Evolutionary conservation across 2,888 invertebrate species (phyloP), one percentile per base, ranked within the genome.

Genomic region (Lypha dubia): DNA sequence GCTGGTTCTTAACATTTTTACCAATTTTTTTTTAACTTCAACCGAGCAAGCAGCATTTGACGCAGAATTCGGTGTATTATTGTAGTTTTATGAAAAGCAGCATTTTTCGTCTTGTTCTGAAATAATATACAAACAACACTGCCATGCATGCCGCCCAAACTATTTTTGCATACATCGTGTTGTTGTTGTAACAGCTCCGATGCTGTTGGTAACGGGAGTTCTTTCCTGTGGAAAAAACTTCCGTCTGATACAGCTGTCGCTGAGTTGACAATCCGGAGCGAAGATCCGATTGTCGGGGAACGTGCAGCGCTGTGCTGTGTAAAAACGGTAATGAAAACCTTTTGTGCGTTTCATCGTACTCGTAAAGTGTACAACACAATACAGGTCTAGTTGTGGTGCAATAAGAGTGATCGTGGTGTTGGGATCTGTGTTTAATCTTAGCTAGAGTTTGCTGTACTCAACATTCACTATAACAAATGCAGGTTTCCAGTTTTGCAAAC

Each of bases 331-430:
- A 71, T 22, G n/a, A 51, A 35, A 67, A 53, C n/a, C 17, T 77
- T 79, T 84, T 58, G 81, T 81, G 77, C 81, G 77, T 81, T 84
- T 74, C 84, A 81, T 70, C 81, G 81, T 81, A 81, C 81, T 75
- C 75, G 41, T 20, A 32, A 49, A 17, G 15, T 41, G 58, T 65
- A 60, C 38, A 62, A 46, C 71, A 46, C 70, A 56, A 3, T 41
- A 9, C 71, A 73, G 80, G 73, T 77, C 51, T 80, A 67, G 58
- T 81, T 74, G 65, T 62, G 83, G 53, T 75, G 49, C 60, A 11
- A 32, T 38, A 20, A 70, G 17, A 28, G 13, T 41, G 71, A 15
- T 75, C 53, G 20, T 75, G 84, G 74, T 79, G 77, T 81, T 73
- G 60, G 35, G 51, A 68, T 68, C 60, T 62, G 24, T 68, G 3